phyloP scores from a whole-genome alignment of 2,113 vertebrate species.

The Oreochromis tanganicae region DNA sequence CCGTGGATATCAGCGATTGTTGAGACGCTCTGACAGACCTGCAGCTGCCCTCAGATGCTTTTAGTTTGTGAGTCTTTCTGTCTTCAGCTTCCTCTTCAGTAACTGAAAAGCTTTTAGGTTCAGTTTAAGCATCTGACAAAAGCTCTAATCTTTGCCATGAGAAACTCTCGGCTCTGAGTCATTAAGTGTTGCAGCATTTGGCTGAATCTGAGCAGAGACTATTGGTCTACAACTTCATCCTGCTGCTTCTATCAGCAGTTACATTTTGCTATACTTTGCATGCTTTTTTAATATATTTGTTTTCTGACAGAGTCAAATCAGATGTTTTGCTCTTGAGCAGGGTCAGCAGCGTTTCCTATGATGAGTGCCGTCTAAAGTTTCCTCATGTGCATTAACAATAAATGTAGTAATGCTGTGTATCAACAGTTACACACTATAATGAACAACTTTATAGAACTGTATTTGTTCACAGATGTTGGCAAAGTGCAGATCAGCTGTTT shows the following conservation, averaged over 20 bases:
- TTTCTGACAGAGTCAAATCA: too few relatives aligned
- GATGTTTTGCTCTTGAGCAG: not conserved
- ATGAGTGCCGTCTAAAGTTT: not conserved
- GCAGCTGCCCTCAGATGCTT: not conserved
- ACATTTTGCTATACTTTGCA: not conserved
- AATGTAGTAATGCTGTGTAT: fast-evolving
- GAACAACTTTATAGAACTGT: fast-evolving
- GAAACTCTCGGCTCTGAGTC: not conserved
- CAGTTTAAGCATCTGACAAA: not conserved
- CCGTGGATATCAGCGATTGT: not conserved
- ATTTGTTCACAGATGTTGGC: not conserved
- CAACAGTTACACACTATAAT: not conserved
- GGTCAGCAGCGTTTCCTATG: not conserved
- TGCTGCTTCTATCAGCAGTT: not conserved
- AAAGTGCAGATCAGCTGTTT: not conserved
- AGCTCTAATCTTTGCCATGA: not conserved
- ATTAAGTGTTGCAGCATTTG: not conserved
- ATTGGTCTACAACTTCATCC: fast-evolving
- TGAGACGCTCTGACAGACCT: not conserved
- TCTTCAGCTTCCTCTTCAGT: not conserved
- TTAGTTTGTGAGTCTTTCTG: not conserved
- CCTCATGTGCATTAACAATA: not conserved
- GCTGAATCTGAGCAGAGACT: not conserved
- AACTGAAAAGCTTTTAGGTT: not conserved
- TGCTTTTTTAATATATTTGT: too few relatives aligned